Evolutionary conservation across 2,888 invertebrate genomes (phyloP).

Genomic region (Balanococcus diminutus): DNA sequence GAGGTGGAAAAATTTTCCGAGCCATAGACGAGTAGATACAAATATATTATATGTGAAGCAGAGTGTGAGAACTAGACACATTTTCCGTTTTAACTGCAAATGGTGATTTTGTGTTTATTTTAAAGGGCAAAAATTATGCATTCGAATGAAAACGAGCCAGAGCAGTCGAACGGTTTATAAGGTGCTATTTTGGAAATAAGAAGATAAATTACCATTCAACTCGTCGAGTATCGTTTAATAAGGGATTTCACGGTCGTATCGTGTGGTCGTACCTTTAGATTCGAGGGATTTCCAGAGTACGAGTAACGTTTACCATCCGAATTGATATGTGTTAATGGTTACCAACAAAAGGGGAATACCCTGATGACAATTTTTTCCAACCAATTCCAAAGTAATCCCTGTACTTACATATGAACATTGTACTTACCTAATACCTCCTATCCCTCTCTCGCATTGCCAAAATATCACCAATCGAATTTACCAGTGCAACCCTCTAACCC

Average conservation of each 20-base stretch:
- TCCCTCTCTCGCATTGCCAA: not conserved
- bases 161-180: not conserved
- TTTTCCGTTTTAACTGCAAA: constrained; percentile 50
- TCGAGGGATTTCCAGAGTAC: not conserved
- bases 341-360: not conserved
- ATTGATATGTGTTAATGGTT: not conserved
- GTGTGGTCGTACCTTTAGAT: not conserved
- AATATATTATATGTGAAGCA: constrained; percentile 7
- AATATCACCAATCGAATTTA: constrained; percentile 11
- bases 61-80: constrained; percentile 53
- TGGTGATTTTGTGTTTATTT: constrained; percentile 54
- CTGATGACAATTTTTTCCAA: constrained; percentile 6
- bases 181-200: constrained; percentile 39
- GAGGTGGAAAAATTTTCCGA: too few relatives aligned
- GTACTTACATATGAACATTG: not conserved
- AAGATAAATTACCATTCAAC: constrained; percentile 47
- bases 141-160: constrained; percentile 39
- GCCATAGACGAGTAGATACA: not conserved
- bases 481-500: not conserved
- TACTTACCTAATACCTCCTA: not conserved
- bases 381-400: constrained; percentile 23
- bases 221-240: constrained; percentile 33
- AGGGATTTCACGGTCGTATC: constrained; percentile 29
- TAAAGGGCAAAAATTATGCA: constrained; percentile 47
- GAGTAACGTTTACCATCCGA: not conserved